Evolutionary conservation across 2,797 vertebrate genomes (phyloP).

Genomic region (Squalus acanthias): DNA sequence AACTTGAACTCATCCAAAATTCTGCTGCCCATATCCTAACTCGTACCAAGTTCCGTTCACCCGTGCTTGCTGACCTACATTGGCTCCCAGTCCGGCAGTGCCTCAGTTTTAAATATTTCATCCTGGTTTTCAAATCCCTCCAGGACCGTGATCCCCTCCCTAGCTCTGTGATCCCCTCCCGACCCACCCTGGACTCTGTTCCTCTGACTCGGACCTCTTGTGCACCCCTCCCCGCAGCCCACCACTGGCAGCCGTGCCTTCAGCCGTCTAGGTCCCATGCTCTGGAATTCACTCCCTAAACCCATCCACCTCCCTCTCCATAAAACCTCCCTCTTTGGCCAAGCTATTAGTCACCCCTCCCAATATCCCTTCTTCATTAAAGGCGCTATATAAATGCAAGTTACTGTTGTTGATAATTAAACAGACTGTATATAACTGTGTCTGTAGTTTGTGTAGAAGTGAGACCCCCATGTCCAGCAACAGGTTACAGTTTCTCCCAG

Average conservation of each 20-base stretch:
- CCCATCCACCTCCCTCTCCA: neutral
- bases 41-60: neutral
- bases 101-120: neutral
- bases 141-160: no score
- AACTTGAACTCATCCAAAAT: no score
- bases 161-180: neutral
- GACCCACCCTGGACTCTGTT: neutral
- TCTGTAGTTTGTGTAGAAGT: neutral
- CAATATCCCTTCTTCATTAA: neutral
- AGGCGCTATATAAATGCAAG: neutral
- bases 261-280: neutral
- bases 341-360: neutral
- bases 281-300: neutral
- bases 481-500: neutral
- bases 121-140: neutral
- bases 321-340: neutral
- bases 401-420: neutral
- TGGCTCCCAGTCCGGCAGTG: neutral
- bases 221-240: neutral
- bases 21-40: neutral
- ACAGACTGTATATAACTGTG: neutral
- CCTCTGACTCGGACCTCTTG: neutral
- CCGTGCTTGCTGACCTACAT: neutral
- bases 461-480: neutral
- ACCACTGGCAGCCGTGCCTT: neutral